Conservation (phyloP, 2,888 invertebrate species). For the Carabus problematicus region DNA sequence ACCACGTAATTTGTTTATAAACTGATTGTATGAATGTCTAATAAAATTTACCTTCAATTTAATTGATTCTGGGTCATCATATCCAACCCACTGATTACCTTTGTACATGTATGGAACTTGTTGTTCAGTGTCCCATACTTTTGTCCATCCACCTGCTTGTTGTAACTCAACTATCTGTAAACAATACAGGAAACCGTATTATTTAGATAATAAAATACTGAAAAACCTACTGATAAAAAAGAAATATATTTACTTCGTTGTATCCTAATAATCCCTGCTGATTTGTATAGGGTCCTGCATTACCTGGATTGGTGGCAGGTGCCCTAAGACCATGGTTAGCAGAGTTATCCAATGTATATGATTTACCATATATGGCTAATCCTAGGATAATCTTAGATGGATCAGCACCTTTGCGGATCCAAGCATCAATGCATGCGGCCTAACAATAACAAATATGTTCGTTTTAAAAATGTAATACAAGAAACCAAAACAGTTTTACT, state of each 20-base stretch:
- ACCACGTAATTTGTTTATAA: too few relatives aligned
- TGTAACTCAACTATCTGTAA: slow-evolving; percentile 53
- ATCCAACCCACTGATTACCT: slow-evolving; percentile 57
- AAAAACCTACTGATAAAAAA: background rate
- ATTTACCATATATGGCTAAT: slow-evolving; percentile 73
- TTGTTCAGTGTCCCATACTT: slow-evolving; percentile 55
- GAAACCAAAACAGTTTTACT: slow-evolving; percentile 9
- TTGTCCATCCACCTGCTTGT: slow-evolving; percentile 51
- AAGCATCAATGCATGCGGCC: slow-evolving; percentile 61
- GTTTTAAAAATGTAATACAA: too few relatives aligned
- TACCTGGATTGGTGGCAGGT: slow-evolving; percentile 65
- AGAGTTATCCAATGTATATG: slow-evolving; percentile 66
- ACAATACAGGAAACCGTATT: background rate
- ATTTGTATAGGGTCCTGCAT: slow-evolving; percentile 69
- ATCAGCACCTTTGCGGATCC: slow-evolving; percentile 65
- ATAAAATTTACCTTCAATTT: slow-evolving; percentile 52
- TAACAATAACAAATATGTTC: slow-evolving; percentile 46
- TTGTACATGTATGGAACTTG: slow-evolving; percentile 58
- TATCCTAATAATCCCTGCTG: slow-evolving; percentile 72
- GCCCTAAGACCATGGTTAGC: slow-evolving; percentile 63
- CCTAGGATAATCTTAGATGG: slow-evolving; percentile 73
- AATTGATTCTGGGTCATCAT: slow-evolving; percentile 56
- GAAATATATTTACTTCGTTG: slow-evolving; percentile 65
- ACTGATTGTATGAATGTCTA: too few relatives aligned
- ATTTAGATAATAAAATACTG: background rate